Evolutionary conservation across 2,797 vertebrate genomes (phyloP), one percentile per base, ranked within the genome.

Genomic region (Pogoniulus pusillus): DNA sequence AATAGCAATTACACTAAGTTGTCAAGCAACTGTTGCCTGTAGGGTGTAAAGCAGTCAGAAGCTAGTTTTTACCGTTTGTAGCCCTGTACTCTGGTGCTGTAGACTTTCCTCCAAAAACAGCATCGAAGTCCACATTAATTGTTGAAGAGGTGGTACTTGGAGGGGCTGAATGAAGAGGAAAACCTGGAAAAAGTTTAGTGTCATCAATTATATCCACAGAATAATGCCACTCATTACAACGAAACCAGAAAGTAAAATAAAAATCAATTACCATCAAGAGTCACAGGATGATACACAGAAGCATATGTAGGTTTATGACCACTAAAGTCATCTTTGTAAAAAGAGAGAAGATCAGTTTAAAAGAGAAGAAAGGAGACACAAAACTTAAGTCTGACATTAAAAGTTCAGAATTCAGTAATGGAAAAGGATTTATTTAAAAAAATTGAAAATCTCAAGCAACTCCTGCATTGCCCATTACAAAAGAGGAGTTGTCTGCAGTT

Each of bases 81-180:
- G 97, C 98, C 62, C 96, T 97, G 94, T 97, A 98, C 87, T 98
- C 98, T 88, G 96, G 97, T 96, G 93, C 95, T 95, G 98, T 92
- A 83, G 93, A 92, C 91, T 98, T 98, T 96, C 95, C 98, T 96
- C 98, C 98, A 95, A 99, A 99, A 93, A 98, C 98, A 37, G 98
- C 98, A 96, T 99, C 98, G 59, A 99, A 99, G 97, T 99, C 98
- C 97, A 98, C 98, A 54, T 97, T 97, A 97, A 98, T 97, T 97
- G 98, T 68, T n/a, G 97, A 85, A 89, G 95, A 76, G 76, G 95
- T 66, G 83, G 95, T 81, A 77, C 95, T 95, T 32, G 97, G 97
- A 95, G 97, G 97, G 91, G 97, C 96, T 79, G 97, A 96, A 93
- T 97, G 98, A 96, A 96, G 68, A 90, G 96, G 92, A 80, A 97